Evolutionary conservation across 2,797 vertebrate genomes (phyloP), one percentile per base, ranked within the genome.

Genomic region (Microctenopoma lineatum): DNA sequence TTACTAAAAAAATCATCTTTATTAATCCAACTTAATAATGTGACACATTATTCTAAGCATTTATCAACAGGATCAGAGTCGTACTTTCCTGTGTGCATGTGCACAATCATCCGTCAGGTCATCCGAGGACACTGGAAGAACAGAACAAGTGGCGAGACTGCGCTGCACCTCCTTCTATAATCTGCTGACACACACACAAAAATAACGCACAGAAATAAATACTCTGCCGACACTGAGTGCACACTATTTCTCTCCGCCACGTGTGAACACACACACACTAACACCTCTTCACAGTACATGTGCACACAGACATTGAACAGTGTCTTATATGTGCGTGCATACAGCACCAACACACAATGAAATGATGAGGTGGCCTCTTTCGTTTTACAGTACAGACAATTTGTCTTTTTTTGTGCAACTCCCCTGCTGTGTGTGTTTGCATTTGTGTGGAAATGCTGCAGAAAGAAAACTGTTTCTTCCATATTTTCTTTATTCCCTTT

Each of bases 281-380:
- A 50, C 7, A 39, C 29, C 42, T 54, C 32, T 42, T 25, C 47
- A 53, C 21, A 4, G 39, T 13, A 44, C n/a, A 42, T 42, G n/a
- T 34, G 3, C 18, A 46, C 12, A 52, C 41, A 44, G 2, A 44
- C 42, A 27, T 45, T 46, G 7, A 11, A 29, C 15, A 58, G 9
- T 57, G 5, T 36, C 26, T 32, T 21, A 27, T 47, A 16, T 45
- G 21, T 46, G 34, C 48, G 47, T 53, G 26, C 55, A 27, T 62
- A 3, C 14, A 41, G 11, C 44, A 66, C 53, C 42, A 3, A 48
- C 7, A 67, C 32, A 59, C 50, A 73, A 34, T 64, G 27, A 63
- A 66, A 52, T 70, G 60, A 76, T 69, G 58, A 77, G 64, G 29
- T 74, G 64, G 50, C 55, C 65, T 74, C 52, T 67, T 46, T 74